Evolutionary conservation across 2,888 invertebrate species (phyloP), one percentile per base, ranked within the genome.

Genomic region (Cheilosia urbana): DNA sequence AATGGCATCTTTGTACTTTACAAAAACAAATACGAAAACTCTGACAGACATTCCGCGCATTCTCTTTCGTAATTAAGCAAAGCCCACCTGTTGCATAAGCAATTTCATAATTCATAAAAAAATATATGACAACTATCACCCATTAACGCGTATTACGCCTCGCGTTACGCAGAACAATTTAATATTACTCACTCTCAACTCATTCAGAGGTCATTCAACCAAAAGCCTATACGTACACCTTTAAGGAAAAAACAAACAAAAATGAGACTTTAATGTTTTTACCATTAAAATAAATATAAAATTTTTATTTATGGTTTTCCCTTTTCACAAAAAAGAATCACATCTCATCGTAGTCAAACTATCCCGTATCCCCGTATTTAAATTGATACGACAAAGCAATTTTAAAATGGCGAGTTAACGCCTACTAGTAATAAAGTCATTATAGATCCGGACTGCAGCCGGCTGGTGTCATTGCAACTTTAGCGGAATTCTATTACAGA

Each of bases 361-460:
- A 27, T 27, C 27, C 11, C 13, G 27, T 24, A 27, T 27, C 27
- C 11, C 13, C 37, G 9, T 37, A 13, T 27, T 51, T 13, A 24
- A 2, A 27, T 11, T 27, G 24, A 27, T 6, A 27, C 53, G 19
- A 19, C 47, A 47, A 47, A 21, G 53, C 27, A 15, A 13, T 24
- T 24, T 17, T 17, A 47, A 47, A 19, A 19, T 19, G 19, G n/a
- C 57, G 24, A 47, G 53, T 45, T 66, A 77, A 68, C 73, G 79
- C 79, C 73, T 68, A 62, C 9, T 57, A 45, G 60, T 63, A 75
- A 79, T 84, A 84, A 84, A 84, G 75, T 79, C 79, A 73, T 79
- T 79, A 79, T 75, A 65, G 65, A 84, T 79, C 63, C 69, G 58
- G 53, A 69, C 45, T 71, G 77, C 76, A 77, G 65, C 72, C 73